Evolutionary conservation across 1,140 invertebrate genomes (phyloP).

Genomic region (Hirudo medicinalis): DNA sequence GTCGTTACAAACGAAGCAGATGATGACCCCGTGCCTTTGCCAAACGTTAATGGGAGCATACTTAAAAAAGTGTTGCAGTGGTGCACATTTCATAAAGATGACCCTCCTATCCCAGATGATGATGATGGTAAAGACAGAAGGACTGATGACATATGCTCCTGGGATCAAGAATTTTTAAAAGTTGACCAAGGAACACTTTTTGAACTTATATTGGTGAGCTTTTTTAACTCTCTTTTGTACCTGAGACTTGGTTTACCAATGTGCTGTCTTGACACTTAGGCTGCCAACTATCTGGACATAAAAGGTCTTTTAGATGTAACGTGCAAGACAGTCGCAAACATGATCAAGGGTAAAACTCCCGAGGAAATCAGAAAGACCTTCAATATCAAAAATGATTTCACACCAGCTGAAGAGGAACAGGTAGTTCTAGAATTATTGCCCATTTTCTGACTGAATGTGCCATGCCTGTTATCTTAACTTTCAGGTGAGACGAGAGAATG

Average conservation of each 20-base stretch:
- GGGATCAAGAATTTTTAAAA: slow-evolving; percentile 96
- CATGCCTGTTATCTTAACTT: too few species aligned
- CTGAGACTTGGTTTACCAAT: not conserved
- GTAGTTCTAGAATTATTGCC: slow-evolving; percentile 35
- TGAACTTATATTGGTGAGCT: slow-evolving; percentile 63
- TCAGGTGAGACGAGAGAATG: slow-evolving; percentile 69
- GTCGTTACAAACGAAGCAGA: slow-evolving; percentile 81
- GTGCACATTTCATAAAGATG: slow-evolving; percentile 61
- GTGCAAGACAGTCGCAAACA: slow-evolving; percentile 95
- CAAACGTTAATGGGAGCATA: slow-evolving; percentile 95
- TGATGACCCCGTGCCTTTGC: slow-evolving; percentile 80
- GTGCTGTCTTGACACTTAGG: slow-evolving; percentile 39
- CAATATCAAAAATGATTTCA: slow-evolving; percentile 98
- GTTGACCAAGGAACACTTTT: slow-evolving; percentile 90
- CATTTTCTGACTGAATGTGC: not conserved
- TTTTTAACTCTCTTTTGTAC: not conserved
- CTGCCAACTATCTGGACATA: slow-evolving; percentile 97
- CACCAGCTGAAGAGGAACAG: slow-evolving; percentile 84
- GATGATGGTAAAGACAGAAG: slow-evolving; percentile 96
- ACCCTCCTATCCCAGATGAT: slow-evolving; percentile 69
- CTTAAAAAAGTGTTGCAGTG: slow-evolving; percentile 89
- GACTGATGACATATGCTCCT: slow-evolving; percentile 94
- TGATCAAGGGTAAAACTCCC: slow-evolving; percentile 50
- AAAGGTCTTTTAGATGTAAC: slow-evolving; percentile 90
- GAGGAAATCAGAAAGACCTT: slow-evolving; percentile 98